Evolutionary conservation across 1,140 invertebrate species (phyloP), one percentile per base, ranked within the genome.

Genomic region (Drosophila kanapiae): DNA sequence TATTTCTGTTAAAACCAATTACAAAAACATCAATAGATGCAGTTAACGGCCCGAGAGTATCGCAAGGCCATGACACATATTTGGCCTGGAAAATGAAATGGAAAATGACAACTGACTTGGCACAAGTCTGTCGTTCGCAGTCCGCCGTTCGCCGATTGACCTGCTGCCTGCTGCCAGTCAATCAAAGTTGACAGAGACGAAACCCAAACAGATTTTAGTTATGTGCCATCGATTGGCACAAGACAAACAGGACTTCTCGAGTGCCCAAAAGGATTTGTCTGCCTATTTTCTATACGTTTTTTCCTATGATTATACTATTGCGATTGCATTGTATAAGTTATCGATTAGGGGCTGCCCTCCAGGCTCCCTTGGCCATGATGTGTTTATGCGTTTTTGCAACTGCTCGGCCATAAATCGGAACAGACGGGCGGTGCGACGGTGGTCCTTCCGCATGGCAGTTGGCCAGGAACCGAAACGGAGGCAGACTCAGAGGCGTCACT

Each of bases 21-120:
- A 60, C 18, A 60, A 64, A 56, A 69, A 49, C 72, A 75, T 69
- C 62, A 61, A 80, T 64, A 60, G 45, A 14, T 63, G 68, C 59
- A 65, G 59, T 47, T 43, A 38, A 68, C 23, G 47, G 42, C n/a
- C 27, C 47, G 40, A 27, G 71, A 27, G 71, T 23, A 47, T 49
- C 47, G 47, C 61, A 68, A 62, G 78, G 82, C 78, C 85, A 56
- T 88, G 85, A 84, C 85, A 88, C 78, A 84, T 83, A 78, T 80
- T 75, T 70, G 54, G 42, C 59, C 72, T 58, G 54, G 51, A 75
- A 70, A 69, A 76, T 57, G 57, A 70, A 81, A 61, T 65, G 45
- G 58, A 75, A 75, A 80, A 69, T 70, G 61, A 70, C 78, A 88
- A 75, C 75, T 59, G 68, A 35, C 49, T 58, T 59, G 42, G 57